Evolutionary conservation across 2,888 invertebrate genomes (phyloP).

Genomic region (Caenorhabditis sp.): DNA sequence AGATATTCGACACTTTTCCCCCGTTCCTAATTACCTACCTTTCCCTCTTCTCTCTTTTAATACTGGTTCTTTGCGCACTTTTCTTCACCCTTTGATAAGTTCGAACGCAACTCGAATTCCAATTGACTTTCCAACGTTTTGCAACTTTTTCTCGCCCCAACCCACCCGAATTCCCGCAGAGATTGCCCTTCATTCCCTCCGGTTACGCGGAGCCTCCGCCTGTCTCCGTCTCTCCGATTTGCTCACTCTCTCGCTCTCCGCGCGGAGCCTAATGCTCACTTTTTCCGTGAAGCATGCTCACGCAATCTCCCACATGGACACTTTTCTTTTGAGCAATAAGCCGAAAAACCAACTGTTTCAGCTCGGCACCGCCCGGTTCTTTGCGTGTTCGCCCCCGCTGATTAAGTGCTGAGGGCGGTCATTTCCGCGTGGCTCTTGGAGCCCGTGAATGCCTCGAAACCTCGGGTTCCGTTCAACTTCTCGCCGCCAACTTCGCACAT

Average conservation of each 20-base stretch:
- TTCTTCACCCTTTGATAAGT: not conserved
- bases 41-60: not conserved
- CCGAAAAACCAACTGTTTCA: conserved; percentile 52
- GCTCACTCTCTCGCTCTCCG: conserved; percentile 34
- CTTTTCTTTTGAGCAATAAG: conserved; percentile 32
- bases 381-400: conserved; percentile 8
- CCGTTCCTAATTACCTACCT: conserved; percentile 12
- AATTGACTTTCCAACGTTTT: conserved; percentile 9
- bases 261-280: conserved; percentile 25
- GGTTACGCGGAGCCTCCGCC: conserved; percentile 4
- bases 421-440: conserved; percentile 16
- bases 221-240: conserved; percentile 18
- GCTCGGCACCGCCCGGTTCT: conserved; percentile 25
- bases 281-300: conserved; percentile 46
- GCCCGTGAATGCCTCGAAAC: not conserved
- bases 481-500: conserved; percentile 17
- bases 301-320: conserved; percentile 3
- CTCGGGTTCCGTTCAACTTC: not conserved
- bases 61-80: not conserved
- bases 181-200: conserved; percentile 1
- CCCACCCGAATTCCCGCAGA: conserved; percentile 5
- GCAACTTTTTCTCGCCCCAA: conserved; percentile 3
- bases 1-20: conserved; percentile 29
- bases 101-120: not conserved
- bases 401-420: not conserved